Evolutionary conservation across 2,113 vertebrate species (phyloP), one percentile per base, ranked within the genome.

Genomic region (Hipposideros armiger): DNA sequence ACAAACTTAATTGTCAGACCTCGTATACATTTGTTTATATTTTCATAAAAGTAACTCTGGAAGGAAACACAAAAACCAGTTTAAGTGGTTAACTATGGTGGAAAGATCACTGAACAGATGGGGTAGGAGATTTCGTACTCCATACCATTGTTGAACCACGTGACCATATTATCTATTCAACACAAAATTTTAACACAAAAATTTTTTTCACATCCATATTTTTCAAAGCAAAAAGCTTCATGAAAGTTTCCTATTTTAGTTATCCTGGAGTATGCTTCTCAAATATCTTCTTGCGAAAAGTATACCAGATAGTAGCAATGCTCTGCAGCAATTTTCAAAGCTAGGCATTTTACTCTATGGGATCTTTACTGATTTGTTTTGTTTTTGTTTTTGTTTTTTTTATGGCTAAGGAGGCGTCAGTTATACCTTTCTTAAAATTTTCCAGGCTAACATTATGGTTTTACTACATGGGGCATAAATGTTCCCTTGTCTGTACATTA

Each of bases 181-280:
- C 95, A 86, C 78, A 85, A 72, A 95, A 76, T 56, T 94, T 87
- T 93, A 73, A 62, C 45, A 86, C 36, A 81, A 85, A 88, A 45
- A 36, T 36, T 9, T 77, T 32, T 94, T 83, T 52, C 81, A 93
- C 32, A 91, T 58, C 28, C 7, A 56, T 45, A 81, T 76, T 84
- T 95, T 84, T 67, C 10, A 74, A 92, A 94, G 78, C 50, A 62
- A 89, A 96, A 87, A 83, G 82, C 47, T 11, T 60, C 45, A 93
- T 89, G 20, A 26, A 95, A 83, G 8, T 89, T 82, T 93, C 56
- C 13, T 82, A 26, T 93, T 86, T 96, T 50, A 47, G 24, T 90
- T 95, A 74, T 67, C 52, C 74, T 90, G 52, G 76, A 60, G 54
- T 83, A 60, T 24, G 74, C 70, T 93, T 94, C 80, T 95, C 80